Conservation (phyloP, 2,888 invertebrate species). For the Drosophila quinaria region DNA sequence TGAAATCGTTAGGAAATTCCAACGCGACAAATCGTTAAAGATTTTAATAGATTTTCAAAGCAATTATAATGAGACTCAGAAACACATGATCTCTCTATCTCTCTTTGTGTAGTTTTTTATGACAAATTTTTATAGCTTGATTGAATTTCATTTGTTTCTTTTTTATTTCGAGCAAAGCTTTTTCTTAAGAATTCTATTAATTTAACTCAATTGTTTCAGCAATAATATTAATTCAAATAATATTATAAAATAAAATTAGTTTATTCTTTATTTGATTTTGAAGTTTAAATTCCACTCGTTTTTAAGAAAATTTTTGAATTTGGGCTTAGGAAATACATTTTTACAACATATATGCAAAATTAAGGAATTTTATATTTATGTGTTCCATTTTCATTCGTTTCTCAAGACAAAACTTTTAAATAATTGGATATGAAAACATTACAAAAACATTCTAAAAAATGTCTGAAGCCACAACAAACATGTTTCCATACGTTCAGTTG, state of each 20-base stretch:
- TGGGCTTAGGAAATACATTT: too few relatives aligned
- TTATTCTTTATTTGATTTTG: too few relatives aligned
- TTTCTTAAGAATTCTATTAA: background rate
- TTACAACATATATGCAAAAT: too few relatives aligned
- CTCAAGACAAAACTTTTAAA: background rate
- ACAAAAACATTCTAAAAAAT: background rate
- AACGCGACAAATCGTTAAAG: background rate
- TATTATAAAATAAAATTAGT: too few relatives aligned
- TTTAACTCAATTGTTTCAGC: background rate
- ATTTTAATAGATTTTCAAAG: conserved; percentile 1
- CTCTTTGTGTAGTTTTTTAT: background rate
- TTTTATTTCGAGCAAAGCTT: background rate
- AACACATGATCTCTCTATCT: background rate
- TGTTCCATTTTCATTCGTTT: background rate
- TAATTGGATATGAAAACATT: too few relatives aligned
- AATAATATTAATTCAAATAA: too few relatives aligned
- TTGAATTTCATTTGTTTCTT: background rate
- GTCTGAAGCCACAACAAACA: background rate
- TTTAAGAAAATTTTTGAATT: too few relatives aligned
- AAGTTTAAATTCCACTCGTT: background rate
- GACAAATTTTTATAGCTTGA: background rate
- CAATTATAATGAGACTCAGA: background rate
- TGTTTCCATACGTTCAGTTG: background rate
- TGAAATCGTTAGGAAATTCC: conserved; percentile 13
- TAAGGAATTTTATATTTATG: background rate